Percentiles rank a stretch among this genome's conserved stretches.
phyloP scores from a whole-genome alignment of 1,140 invertebrate genomes.

The Bradysia coprophila region DNA sequence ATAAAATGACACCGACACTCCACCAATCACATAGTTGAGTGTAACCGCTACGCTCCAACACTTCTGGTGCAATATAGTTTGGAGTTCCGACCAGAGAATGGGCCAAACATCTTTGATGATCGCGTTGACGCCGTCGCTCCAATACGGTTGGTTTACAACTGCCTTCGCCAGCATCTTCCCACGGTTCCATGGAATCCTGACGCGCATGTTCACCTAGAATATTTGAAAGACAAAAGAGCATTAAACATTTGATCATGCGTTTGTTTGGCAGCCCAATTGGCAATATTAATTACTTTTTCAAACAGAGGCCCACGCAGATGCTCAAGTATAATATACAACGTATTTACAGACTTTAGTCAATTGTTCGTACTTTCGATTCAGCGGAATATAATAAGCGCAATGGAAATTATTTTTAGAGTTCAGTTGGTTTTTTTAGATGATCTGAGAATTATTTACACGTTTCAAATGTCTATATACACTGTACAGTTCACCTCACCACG shows the following conservation, averaged over 20 bases:
- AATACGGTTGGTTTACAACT: constrained; percentile 18
- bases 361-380: too few relatives aligned
- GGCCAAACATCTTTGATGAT: constrained; percentile 77
- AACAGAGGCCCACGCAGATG: too few relatives aligned
- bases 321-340: too few relatives aligned
- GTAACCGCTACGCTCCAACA: constrained; percentile 79
- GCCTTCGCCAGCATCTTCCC: constrained; percentile 40
- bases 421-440: too few relatives aligned
- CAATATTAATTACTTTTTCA: too few relatives aligned
- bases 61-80: constrained; percentile 98
- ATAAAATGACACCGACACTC: constrained; percentile 97
- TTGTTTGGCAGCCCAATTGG: neutral
- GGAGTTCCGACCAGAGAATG: constrained; percentile 97
- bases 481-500: too few relatives aligned
- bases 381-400: too few relatives aligned
- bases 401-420: too few relatives aligned
- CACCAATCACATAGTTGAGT: constrained; percentile 99
- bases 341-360: too few relatives aligned
- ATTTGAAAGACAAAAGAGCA: too few relatives aligned
- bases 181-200: constrained; percentile 92
- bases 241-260: constrained; percentile 5
- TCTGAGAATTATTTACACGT: too few relatives aligned
- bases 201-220: constrained; percentile 62
- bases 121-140: constrained; percentile 37
- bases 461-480: too few relatives aligned